These are phyloP conservation scores for Adela reaumurella DNA, from an alignment of 2,888 invertebrate genomes.

Conservation along the genomic window DNA sequence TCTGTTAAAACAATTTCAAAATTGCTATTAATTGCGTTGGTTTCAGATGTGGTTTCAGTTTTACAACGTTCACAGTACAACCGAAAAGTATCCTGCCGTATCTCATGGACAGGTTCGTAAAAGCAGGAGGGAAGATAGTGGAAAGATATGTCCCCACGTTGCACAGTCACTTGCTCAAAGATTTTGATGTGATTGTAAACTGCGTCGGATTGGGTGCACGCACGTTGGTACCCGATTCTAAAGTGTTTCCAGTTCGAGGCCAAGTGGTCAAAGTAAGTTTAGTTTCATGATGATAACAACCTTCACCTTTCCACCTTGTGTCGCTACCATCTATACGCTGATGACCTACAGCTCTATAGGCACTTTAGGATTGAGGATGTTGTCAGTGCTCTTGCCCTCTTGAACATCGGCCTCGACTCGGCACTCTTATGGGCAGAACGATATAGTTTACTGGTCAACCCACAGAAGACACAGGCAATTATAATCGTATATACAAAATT, in stretches of 20 bases:
- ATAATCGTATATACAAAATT: too few species aligned
- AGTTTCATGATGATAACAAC: too few species aligned
- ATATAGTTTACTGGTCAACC: too few species aligned
- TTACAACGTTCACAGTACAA: slow-evolving; percentile 66
- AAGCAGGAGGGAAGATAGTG: slow-evolving; percentile 58
- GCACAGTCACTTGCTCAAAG: slow-evolving; percentile 39
- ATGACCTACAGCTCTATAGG: too few species aligned
- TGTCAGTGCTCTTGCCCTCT: too few species aligned
- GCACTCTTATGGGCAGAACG: too few species aligned
- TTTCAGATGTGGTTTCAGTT: slow-evolving; percentile 59
- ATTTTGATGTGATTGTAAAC: slow-evolving; percentile 71
- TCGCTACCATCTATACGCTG: too few species aligned
- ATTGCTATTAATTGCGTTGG: background rate
- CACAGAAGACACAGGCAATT: too few species aligned
- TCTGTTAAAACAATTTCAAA: too few species aligned
- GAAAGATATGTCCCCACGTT: slow-evolving; percentile 22
- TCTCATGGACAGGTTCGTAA: slow-evolving; percentile 58
- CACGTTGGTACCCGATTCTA: slow-evolving; percentile 58
- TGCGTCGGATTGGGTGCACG: slow-evolving; percentile 71
- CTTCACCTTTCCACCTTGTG: too few species aligned
- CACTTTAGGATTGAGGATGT: too few species aligned
- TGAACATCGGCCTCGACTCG: too few species aligned
- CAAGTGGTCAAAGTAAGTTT: slow-evolving; percentile 65
- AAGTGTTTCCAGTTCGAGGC: slow-evolving; percentile 66
- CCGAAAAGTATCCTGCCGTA: slow-evolving; percentile 63